phyloP scores from a whole-genome alignment of 2,888 invertebrate genomes.

The Aleiodes leptofemur region DNA sequence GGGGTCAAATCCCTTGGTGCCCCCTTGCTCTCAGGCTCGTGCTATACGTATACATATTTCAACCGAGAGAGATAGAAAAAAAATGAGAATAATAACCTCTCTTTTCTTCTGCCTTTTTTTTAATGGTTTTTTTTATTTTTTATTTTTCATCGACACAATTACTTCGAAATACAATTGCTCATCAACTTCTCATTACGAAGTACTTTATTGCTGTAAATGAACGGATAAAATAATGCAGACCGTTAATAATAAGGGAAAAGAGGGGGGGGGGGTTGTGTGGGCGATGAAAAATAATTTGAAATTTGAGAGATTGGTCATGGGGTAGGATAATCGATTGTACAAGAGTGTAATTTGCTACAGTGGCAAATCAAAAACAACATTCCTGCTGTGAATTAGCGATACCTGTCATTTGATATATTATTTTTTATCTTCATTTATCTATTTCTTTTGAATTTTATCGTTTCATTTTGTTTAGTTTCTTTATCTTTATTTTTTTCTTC shows the following conservation, averaged over 20 bases:
- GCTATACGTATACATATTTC: constrained; percentile 18
- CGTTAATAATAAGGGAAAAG: neutral
- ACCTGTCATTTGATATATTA: neutral
- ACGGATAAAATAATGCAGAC: neutral
- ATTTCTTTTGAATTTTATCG: neutral
- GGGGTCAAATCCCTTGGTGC: constrained; percentile 36
- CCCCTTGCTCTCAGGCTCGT: constrained; percentile 15
- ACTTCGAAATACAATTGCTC: constrained; percentile 22
- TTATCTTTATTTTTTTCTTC: neutral
- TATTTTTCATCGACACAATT: neutral
- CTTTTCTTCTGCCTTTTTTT: neutral
- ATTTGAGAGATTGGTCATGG: constrained; percentile 20
- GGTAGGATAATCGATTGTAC: constrained; percentile 12
- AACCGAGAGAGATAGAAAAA: constrained; percentile 1
- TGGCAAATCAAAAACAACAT: constrained; percentile 17
- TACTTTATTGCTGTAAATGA: neutral
- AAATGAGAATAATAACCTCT: neutral
- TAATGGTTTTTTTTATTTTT: neutral
- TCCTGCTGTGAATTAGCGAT: neutral
- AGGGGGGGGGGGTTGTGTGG: neutral
- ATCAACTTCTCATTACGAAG: constrained; percentile 13
- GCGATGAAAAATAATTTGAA: constrained; percentile 2
- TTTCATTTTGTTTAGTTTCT: neutral
- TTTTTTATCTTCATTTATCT: neutral
- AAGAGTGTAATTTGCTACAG: constrained; percentile 5